Percentiles rank a stretch among this genome's conserved stretches.
These are phyloP conservation scores for Thymelicus sylvestris DNA, from an alignment of 2,888 invertebrate genomes.

Conservation along the genomic window DNA sequence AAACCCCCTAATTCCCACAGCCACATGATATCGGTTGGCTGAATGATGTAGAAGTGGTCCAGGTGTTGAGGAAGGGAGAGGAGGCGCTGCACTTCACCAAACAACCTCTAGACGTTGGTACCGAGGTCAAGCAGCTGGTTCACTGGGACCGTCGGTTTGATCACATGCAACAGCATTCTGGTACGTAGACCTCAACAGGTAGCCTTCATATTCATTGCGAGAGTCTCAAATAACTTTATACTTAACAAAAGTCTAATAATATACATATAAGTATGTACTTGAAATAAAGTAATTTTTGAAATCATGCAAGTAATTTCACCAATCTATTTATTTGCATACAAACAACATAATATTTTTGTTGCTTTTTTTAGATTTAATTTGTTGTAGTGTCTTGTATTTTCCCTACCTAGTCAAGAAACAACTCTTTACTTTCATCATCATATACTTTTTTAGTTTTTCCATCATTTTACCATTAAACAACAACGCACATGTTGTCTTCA, in stretches of 20 bases:
- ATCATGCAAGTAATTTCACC: too few species aligned
- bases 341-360: too few species aligned
- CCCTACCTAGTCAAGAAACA: too few species aligned
- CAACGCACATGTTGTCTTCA: conserved; percentile 50
- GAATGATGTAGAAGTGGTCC: conserved; percentile 86
- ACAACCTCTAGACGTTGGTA: conserved; percentile 86
- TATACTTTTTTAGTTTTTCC: background rate
- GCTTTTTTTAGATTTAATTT: too few species aligned
- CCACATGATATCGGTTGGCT: conserved; percentile 91
- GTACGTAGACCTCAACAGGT: conserved; percentile 58
- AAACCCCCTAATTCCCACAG: conserved; percentile 61
- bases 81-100: conserved; percentile 90
- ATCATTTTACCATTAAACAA: background rate
- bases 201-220: background rate
- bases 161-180: conserved; percentile 97
- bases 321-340: too few species aligned
- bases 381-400: too few species aligned
- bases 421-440: too few species aligned
- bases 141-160: conserved; percentile 93
- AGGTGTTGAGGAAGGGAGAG: conserved; percentile 88
- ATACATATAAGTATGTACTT: too few species aligned
- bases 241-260: too few species aligned
- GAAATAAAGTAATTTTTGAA: too few species aligned
- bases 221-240: background rate
- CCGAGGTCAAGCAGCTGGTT: conserved; percentile 85